Base-by-base conservation (phyloP, 2,797 vertebrate species). In the Gymnothorax javanicus region DNA sequence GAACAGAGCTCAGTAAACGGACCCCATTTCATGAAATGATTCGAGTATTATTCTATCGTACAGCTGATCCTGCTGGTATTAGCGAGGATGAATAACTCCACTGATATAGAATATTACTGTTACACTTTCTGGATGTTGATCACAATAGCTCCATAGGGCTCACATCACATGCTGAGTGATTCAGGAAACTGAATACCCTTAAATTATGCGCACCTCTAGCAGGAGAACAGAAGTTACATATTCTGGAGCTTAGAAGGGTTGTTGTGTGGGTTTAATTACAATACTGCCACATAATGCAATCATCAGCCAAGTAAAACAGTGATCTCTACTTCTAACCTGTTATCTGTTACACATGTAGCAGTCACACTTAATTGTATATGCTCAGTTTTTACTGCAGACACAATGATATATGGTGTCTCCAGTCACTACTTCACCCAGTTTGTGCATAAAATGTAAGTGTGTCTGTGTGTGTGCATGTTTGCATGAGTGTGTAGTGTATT, bases 261-360 rank as follows among this genome's bases (percentile, higher is more conserved):
- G 69, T 73, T 73, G 25, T 33, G 5, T 33, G 27, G 25, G 3
- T 27, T 27, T 73, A 33, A 27, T 73, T 73, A 11, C 23, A 82
- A 27, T 60, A 17, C 27, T 33, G 82, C 25, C 58, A 13, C 43
- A 64, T n/a, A 17, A 25, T 56, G 43, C 50, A 67, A 60, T 33
- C 64, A 20, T 20, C 25, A 17, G 58, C 52, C 9, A 43, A 79
- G 75, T 52, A 52, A 79, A 67, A 25, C n/a, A 67, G 77, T 77
- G 12, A 67, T 67, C 56, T 57, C 20, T 20, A 64, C 25, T 77
- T 86, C 52, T 60, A 87, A 81, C 86, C 89, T 87, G 88, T 67
- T 92, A 92, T 93, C 93, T 91, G 89, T 88, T 92, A 89, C 8
- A 87, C 59, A 25, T 90, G 95, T 95, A 96, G 94, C 94, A 93